Evolutionary conservation across 2,888 invertebrate genomes (phyloP), one percentile per base, ranked within the genome.

Genomic region (Eupithecia dodoneata): DNA sequence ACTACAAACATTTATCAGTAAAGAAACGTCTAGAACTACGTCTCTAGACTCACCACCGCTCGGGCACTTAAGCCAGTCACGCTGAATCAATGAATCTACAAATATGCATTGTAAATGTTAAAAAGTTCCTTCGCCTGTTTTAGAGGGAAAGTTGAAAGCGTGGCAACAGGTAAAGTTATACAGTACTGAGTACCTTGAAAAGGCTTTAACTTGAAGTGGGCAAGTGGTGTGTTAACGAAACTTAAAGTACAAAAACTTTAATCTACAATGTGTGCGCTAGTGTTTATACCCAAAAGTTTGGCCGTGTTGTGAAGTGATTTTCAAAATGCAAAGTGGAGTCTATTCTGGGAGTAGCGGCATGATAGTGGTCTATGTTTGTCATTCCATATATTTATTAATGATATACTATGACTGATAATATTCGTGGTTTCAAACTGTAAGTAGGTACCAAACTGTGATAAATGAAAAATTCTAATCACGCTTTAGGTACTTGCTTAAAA

Each of bases 31-130:
- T 94, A 94, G 93, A 90, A 87, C 94, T 94, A 94, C 90, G 80
- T 85, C 87, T 91, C 94, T 94, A 94, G 93, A 95, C 95, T 95
- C 93, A 95, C 95, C 95, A 89, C 93, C 95, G 88, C 93, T 94
- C 91, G 93, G 94, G 90, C 93, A 89, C 91, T 94, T 94, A 87
- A 94, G 94, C 95, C 94, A 95, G 90, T 94, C 94, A 90, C 94
- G 95, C 87, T 94, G 95, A 89, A 91, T 92, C 93, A 95, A 94
- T 93, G 94, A 94, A 95, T 95, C 95, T 95, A 94, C 82, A 94
- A 94, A 94, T 93, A 89, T 90, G 88, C 82, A 90, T 88, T 86
- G 81, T 78, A 85, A 83, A 82, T 80, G 83, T 85, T 85, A 86
- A 83, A 81, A 83, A 79, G 73, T 78, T 82, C 75, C 78, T 78